phyloP scores from a whole-genome alignment of 2,797 vertebrate species.

The Podarcis lilfordi region DNA sequence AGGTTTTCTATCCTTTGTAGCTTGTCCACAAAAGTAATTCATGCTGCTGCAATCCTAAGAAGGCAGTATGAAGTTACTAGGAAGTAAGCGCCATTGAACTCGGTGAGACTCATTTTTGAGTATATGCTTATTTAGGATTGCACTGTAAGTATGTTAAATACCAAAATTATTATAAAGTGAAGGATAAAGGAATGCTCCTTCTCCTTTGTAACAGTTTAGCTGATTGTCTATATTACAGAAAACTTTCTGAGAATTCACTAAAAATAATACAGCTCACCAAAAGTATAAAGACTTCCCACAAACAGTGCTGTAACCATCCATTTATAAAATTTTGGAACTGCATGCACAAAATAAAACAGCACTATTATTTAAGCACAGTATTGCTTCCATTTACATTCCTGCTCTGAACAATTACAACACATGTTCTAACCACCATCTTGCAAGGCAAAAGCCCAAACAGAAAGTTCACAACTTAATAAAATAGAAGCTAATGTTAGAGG shows the following conservation, averaged over 20 bases:
- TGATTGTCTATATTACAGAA: conserved; percentile 56
- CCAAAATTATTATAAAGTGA: conserved; percentile 47
- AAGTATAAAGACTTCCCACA: conserved; percentile 59
- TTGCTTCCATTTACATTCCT: conserved; percentile 60
- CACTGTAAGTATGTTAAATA: conserved; percentile 31
- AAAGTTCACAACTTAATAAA: conserved; percentile 64
- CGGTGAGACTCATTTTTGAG: background rate
- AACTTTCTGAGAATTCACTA: conserved; percentile 57
- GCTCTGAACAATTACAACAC: conserved; percentile 47
- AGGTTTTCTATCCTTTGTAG: conserved; percentile 28
- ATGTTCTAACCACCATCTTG: conserved; percentile 44
- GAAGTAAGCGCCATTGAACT: background rate
- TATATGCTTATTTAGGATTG: background rate
- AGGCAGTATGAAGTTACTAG: background rate
- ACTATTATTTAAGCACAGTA: conserved; percentile 36
- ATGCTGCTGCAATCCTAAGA: background rate
- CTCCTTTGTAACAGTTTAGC: conserved; percentile 42
- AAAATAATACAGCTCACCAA: conserved; percentile 66
- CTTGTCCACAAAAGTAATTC: conserved; percentile 8
- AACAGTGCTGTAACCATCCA: conserved; percentile 60
- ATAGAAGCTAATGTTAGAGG: conserved; percentile 57
- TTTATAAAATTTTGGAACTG: conserved; percentile 44
- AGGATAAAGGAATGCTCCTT: conserved; percentile 45
- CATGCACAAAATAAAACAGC: conserved; percentile 55
- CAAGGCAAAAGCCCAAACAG: conserved; percentile 51